Percentiles rank a stretch among this genome's conserved stretches.
These are phyloP conservation scores for Cebidichthys violaceus DNA, from an alignment of 2,113 vertebrate species.

Conservation along the genomic window DNA sequence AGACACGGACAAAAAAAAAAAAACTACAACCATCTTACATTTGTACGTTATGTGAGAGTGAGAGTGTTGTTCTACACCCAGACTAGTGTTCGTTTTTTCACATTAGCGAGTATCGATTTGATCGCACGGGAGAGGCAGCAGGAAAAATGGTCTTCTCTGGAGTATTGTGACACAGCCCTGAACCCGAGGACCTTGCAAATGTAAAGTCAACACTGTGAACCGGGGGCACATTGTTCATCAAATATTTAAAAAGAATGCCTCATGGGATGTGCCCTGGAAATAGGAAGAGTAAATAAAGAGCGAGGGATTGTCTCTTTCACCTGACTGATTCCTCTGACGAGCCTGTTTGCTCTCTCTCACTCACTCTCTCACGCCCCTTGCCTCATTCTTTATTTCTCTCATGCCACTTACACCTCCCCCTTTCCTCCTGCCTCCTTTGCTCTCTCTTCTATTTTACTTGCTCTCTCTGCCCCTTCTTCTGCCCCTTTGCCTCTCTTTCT, in stretches of 20 bases:
- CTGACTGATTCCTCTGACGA: slow-evolving; percentile 77
- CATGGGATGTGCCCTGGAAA: slow-evolving; percentile 75
- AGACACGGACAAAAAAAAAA: neutral
- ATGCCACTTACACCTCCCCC: slow-evolving; percentile 42
- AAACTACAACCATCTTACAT: neutral
- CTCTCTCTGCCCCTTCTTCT: slow-evolving; percentile 42
- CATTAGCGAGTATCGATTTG: neutral
- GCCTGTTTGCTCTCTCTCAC: slow-evolving; percentile 57
- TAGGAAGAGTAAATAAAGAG: slow-evolving; percentile 81
- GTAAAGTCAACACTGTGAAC: slow-evolving; percentile 67
- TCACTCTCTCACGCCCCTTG: slow-evolving; percentile 54
- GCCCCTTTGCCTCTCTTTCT: slow-evolving; percentile 40
- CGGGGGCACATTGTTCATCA: slow-evolving; percentile 69
- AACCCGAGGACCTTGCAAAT: slow-evolving; percentile 65
- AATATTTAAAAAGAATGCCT: slow-evolving; percentile 81
- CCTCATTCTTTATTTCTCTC: slow-evolving; percentile 59
- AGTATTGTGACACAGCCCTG: slow-evolving; percentile 28
- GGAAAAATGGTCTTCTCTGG: neutral
- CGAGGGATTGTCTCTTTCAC: slow-evolving; percentile 80
- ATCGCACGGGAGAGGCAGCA: neutral
- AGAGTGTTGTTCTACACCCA: neutral
- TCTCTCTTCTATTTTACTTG: slow-evolving; percentile 52
- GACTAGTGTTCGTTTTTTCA: neutral
- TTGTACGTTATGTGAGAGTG: neutral
- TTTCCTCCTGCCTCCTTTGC: slow-evolving; percentile 23